phyloP scores from a whole-genome alignment of 2,113 vertebrate species.

The Equus quagga region DNA sequence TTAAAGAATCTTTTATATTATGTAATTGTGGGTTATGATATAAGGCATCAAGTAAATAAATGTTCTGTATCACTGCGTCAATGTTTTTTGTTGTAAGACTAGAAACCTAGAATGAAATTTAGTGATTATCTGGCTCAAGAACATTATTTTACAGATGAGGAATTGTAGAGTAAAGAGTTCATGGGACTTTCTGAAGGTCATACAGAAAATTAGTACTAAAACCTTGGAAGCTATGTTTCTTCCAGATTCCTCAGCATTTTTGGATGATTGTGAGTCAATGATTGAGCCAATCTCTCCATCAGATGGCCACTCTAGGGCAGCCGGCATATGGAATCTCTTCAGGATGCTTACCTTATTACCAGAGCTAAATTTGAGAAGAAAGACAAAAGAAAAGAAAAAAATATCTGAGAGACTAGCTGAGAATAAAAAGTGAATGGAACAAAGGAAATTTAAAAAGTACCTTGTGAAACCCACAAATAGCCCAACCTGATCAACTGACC shows the following conservation, averaged over 20 bases:
- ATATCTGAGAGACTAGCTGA: not conserved
- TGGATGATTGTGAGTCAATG: not conserved
- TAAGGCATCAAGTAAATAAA: not conserved
- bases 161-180: not conserved
- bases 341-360: constrained; percentile 38
- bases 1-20: not conserved
- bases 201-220: not conserved
- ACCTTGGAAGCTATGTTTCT: not conserved
- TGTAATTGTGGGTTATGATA: not conserved
- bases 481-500: not conserved
- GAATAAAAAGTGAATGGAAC: not conserved
- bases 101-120: not conserved
- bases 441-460: not conserved
- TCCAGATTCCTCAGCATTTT: not conserved
- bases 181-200: not conserved
- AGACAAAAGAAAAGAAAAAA: not conserved
- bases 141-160: not conserved
- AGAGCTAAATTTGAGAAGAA: constrained; percentile 28
- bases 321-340: constrained; percentile 55
- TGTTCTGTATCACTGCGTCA: not conserved
- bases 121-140: not conserved
- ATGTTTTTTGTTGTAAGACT: not conserved
- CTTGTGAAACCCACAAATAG: not conserved
- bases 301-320: not conserved
- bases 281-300: not conserved